These are phyloP conservation scores for Periplaneta americana DNA, from an alignment of 1,140 invertebrate genomes.

Conservation along the genomic window DNA sequence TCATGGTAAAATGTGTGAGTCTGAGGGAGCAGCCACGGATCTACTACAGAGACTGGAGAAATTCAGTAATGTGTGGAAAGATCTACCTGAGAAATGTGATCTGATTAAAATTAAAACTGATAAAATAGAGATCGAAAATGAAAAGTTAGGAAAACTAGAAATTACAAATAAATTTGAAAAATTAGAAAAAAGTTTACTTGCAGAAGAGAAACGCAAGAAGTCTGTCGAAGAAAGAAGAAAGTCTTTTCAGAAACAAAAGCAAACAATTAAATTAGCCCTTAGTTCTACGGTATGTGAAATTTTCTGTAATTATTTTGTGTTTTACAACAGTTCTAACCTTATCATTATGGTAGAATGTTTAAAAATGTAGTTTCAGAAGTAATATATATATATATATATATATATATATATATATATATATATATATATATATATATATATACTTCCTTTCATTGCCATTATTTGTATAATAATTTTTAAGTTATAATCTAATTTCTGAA, in stretches of 20 bases:
- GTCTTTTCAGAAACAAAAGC: background rate
- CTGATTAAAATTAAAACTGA: background rate
- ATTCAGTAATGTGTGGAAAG: conserved; percentile 2
- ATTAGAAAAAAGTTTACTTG: background rate
- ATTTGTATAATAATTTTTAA: no score
- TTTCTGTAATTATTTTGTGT: background rate
- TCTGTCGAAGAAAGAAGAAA: background rate
- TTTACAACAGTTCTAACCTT: no score
- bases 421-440: no score
- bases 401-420: no score
- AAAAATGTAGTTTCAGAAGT: no score
- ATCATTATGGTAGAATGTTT: no score
- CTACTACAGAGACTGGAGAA: background rate
- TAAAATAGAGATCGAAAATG: no score
- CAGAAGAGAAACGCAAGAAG: background rate
- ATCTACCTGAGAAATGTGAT: background rate
- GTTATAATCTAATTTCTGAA: no score
- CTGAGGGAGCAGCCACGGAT: background rate
- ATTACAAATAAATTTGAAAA: background rate
- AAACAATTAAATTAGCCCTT: background rate
- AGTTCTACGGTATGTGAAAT: background rate
- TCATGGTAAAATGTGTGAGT: background rate
- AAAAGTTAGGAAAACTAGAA: background rate
- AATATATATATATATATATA: no score
- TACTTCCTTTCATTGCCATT: no score